Base-by-base conservation (phyloP, 1,140 invertebrate species). In the Dryas iulia region DNA sequence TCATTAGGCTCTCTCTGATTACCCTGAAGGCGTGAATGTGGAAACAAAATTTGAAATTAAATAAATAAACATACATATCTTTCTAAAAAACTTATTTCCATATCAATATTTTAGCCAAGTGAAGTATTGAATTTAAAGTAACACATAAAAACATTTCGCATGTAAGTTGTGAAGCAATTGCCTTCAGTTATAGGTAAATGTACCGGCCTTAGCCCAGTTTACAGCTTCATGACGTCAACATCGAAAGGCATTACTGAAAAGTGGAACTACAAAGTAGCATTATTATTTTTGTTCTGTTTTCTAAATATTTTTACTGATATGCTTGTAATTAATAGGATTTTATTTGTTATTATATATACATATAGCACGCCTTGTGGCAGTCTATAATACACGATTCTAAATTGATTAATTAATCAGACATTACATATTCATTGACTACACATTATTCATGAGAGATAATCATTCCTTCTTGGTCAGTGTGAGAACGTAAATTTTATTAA, bases 141-240 rank as follows among this genome's bases (percentile, higher is more conserved):
- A 21, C 18, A 7, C n/a, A 47, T 28, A 21, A 21, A 21, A 18
- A 47, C 18, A 25, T 59, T 59, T 39, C 24, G 30, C 58, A 39
- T 33, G 21, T 14, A 58, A 28, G 7, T 58, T 18, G 31, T 59
- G 35, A 11, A 59, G 58, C 31, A 59, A 24, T 59, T 59, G 58
- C 58, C 21, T 25, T 35, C 31, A 14, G 33, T 59, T 59, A 39
- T 59, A 59, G 31, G 58, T 59, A 59, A 57, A 57, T 28, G 25
- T 57, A 28, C 31, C 11, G 58, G 31, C 58, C 58, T 59, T 59
- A 59, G 58, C 31, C 58, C 58, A 59, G 58, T 59, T 59, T 35
- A 59, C 58, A 10, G 30, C 21, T n/a, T 35, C 11, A 39, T 59
- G 58, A 59, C 58, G 58, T 33, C 30, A 59, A 28, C 31, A 59